These are phyloP conservation scores for Cichladusa arquata DNA, from an alignment of 2,113 vertebrate species.

Conservation along the genomic window DNA sequence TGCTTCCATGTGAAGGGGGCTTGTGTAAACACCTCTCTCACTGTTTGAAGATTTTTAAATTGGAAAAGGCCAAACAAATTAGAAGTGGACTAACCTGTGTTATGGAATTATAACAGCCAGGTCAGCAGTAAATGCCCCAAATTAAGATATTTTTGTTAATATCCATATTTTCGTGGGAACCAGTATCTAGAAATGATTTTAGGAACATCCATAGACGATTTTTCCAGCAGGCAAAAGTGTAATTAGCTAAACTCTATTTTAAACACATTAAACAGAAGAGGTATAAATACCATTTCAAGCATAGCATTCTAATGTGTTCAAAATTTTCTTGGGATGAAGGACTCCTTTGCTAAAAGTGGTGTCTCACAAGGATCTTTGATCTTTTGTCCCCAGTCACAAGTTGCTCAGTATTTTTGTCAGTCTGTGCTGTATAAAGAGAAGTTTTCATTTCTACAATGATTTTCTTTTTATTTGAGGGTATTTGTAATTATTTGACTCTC, in stretches of 20 bases:
- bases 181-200: conserved; percentile 31
- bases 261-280: background rate
- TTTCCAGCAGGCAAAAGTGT: conserved; percentile 39
- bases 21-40: background rate
- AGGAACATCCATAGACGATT: conserved; percentile 36
- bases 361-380: background rate
- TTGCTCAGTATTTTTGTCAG: background rate
- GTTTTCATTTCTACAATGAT: background rate
- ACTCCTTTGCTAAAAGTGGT: background rate
- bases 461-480: background rate
- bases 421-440: background rate
- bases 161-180: background rate
- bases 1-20: background rate
- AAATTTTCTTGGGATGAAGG: background rate
- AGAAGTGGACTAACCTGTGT: background rate
- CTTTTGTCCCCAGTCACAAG: background rate
- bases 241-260: conserved; percentile 31
- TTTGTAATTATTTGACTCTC: background rate
- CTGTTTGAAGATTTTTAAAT: background rate
- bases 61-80: background rate
- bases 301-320: background rate
- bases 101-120: background rate
- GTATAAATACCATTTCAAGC: background rate
- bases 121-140: background rate
- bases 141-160: background rate